A percentile compares a stretch with the other conserved stretches of the same genome.
phyloP scores from a whole-genome alignment of 2,888 invertebrate species.

The Harpalus rubripes region DNA sequence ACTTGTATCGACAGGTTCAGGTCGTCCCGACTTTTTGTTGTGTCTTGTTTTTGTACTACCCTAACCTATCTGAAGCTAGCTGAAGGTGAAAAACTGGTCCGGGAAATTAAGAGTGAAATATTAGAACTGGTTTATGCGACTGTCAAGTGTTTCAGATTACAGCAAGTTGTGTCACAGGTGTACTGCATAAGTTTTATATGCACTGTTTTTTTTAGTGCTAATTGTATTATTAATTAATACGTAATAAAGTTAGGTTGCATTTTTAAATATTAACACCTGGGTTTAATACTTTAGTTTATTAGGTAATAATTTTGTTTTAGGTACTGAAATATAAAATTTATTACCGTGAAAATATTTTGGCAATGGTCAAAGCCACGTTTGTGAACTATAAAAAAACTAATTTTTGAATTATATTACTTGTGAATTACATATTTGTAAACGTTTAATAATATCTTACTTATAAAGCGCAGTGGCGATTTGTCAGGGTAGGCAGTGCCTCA shows the following conservation, averaged over 20 bases:
- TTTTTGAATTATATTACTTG: too few species aligned
- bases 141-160: constrained; percentile 46
- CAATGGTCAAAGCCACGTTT: too few species aligned
- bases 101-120: constrained; percentile 52
- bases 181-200: neutral
- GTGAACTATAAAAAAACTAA: too few species aligned
- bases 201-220: neutral
- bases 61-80: constrained; percentile 27
- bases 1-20: constrained; percentile 38
- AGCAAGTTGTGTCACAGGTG: constrained; percentile 34
- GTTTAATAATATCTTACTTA: too few species aligned
- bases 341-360: too few species aligned
- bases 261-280: neutral
- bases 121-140: constrained; percentile 48
- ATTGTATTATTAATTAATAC: neutral
- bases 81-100: constrained; percentile 44
- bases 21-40: constrained; percentile 28
- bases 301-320: too few species aligned
- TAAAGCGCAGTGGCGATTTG: too few species aligned
- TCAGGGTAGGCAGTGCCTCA: too few species aligned
- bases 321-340: too few species aligned
- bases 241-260: neutral
- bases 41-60: neutral
- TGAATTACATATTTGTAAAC: too few species aligned
- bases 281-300: too few species aligned